Base-by-base conservation (phyloP, 2,888 invertebrate genomes). In the Unio pictorum region DNA sequence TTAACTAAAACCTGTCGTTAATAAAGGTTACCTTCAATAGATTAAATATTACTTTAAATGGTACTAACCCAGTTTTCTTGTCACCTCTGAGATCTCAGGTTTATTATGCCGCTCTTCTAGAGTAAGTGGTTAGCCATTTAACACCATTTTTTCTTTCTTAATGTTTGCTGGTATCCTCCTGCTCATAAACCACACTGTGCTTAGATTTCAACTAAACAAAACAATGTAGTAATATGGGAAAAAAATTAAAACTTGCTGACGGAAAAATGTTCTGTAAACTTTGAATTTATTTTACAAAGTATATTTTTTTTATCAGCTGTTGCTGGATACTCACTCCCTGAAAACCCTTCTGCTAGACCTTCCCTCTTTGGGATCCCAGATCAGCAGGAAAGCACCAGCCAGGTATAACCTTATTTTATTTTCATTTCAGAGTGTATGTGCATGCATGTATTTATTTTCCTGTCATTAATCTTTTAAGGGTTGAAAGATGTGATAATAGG, bases 331-430 rank as follows among this genome's bases (percentile, higher is more conserved):
- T 4, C 91, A 92, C 76, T 90, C 91, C 4, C 82, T 92, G 73
- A 92, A 92, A 84, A 97, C 98, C 0, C 95, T 97, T 0, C 90
- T 99, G 62, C 90, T 99, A n/a, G 96, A 97, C 89, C 91, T 99
- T 79, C 99, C 99, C 0, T 96, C 96, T 0, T 94, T 97, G 34
- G 96, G 96, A 0, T 96, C 96, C 1, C 95, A 95, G 83, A 94
- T 97, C 0, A 78, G 94, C 75, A 92, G 97, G 11, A 96, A 96
- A 81, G 95, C 97, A 7, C 98, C 98, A 0, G 94, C 96, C 0
- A 95, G 95, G 74, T 97, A 94, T 64, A 79, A 15, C 45, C 15
- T 5, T 26, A 18, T 17, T 59, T 67, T 4, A 8, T 11, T 15
- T 4, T 59, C 59, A 11, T 59, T 59, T n/a, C n/a, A 8, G 1